Evolutionary conservation across 2,797 vertebrate species (phyloP).

Genomic region (Ptychadena robeensis): DNA sequence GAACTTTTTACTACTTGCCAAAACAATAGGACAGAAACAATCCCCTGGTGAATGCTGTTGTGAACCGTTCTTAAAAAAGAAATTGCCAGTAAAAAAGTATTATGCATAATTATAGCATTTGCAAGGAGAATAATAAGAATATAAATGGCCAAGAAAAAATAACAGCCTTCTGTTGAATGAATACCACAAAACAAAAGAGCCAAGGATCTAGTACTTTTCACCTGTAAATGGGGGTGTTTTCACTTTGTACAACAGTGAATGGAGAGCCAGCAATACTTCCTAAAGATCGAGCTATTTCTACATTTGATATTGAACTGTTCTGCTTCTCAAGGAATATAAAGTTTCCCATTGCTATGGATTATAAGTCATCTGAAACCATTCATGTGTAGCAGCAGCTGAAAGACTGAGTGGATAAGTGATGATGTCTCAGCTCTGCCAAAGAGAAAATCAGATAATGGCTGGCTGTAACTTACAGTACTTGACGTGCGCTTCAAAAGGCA

Average conservation of each 20-base stretch:
- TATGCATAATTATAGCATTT: too few species aligned
- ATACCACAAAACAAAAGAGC: conserved; percentile 8
- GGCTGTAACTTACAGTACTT: conserved; percentile 21
- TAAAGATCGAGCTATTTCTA: conserved; percentile 26
- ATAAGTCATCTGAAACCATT: conserved; percentile 51
- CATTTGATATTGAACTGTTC: conserved; percentile 41
- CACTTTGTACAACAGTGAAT: conserved; percentile 7
- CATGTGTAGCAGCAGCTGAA: conserved; percentile 33
- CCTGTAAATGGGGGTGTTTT: not conserved
- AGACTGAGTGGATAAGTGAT: conserved; percentile 48
- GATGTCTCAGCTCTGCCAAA: conserved; percentile 29
- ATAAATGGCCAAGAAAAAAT: too few species aligned
- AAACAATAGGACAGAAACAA: too few species aligned
- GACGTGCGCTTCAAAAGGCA: conserved; percentile 7
- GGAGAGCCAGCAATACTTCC: conserved; percentile 26
- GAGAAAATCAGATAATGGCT: conserved; percentile 46
- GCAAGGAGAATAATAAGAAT: too few species aligned
- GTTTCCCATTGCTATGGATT: conserved; percentile 37
- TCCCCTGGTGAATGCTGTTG: too few species aligned
- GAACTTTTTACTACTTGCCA: too few species aligned
- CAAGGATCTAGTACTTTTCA: not conserved
- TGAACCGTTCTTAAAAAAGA: too few species aligned
- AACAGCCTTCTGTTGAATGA: not conserved
- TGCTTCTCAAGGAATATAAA: conserved; percentile 35
- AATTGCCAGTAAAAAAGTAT: too few species aligned